Percentiles rank a stretch among this genome's conserved stretches.
Evolutionary conservation across 2,113 vertebrate genomes (phyloP).

Genomic region (Puma concolor): DNA sequence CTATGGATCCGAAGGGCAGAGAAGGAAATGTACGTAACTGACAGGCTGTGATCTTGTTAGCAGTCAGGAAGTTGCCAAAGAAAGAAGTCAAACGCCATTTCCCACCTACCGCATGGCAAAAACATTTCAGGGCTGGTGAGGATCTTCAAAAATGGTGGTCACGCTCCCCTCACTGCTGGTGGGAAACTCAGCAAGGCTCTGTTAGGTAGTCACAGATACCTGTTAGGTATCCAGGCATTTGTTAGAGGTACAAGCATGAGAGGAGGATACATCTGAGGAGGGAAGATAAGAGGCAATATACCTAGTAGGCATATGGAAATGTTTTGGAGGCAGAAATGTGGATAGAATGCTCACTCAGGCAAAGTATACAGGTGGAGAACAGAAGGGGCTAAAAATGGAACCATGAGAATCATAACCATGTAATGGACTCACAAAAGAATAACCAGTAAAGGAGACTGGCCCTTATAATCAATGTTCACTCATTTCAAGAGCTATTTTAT

Average conservation of each 20-base stretch:
- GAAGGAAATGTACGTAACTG: neutral
- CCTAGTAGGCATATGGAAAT: neutral
- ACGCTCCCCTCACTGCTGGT: neutral
- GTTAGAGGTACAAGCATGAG: neutral
- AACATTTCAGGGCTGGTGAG: neutral
- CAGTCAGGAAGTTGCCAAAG: neutral
- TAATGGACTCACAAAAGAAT: neutral
- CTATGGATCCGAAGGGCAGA: neutral
- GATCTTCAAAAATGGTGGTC: neutral
- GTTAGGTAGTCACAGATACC: neutral
- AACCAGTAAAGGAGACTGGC: neutral
- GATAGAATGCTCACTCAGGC: neutral
- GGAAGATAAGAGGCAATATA: neutral
- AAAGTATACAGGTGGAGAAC: neutral
- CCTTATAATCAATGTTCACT: neutral
- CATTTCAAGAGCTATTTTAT: neutral
- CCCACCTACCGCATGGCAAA: neutral
- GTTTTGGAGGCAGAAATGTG: neutral
- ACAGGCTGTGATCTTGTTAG: neutral
- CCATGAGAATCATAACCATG: neutral
- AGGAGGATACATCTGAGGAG: no score
- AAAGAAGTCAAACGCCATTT: neutral
- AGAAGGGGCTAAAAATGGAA: neutral
- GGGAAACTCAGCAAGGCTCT: neutral
- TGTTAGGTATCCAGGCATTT: neutral